phyloP scores from a whole-genome alignment of 64 coral and sea anemone genomes.

The Montipora capricornis region DNA sequence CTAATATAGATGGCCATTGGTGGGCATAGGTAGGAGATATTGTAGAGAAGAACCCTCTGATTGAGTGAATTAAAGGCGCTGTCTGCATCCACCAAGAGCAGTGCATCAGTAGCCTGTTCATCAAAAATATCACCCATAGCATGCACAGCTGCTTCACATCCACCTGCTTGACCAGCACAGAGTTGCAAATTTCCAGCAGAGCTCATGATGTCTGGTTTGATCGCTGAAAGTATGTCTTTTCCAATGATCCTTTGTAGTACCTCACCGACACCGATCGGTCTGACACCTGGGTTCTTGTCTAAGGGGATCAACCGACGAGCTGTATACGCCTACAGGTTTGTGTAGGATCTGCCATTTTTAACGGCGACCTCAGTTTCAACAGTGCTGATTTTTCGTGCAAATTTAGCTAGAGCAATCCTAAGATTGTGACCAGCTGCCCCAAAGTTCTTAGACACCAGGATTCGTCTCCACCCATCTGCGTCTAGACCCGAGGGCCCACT shows the following conservation, averaged over 20 bases:
- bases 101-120: constrained; percentile 39
- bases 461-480: too few relatives aligned
- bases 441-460: too few relatives aligned
- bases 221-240: constrained; percentile 62
- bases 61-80: constrained; percentile 78
- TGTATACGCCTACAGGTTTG: not conserved
- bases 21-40: constrained; percentile 69
- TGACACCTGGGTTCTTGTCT: constrained; percentile 61
- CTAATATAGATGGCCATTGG: constrained; percentile 68
- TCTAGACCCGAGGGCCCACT: too few relatives aligned
- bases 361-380: too few relatives aligned
- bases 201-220: constrained; percentile 70
- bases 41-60: constrained; percentile 61
- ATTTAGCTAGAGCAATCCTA: too few relatives aligned
- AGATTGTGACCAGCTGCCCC: too few relatives aligned
- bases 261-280: not conserved
- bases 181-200: constrained; percentile 74
- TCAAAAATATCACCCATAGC: constrained; percentile 76
- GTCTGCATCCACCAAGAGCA: constrained; percentile 59
- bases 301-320: not conserved
- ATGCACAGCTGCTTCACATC: constrained; percentile 75
- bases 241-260: constrained; percentile 52
- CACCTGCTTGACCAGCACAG: constrained; percentile 68
- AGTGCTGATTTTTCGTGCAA: too few relatives aligned
- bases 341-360: too few relatives aligned